Evolutionary conservation across 1,140 invertebrate genomes (phyloP).

Genomic region (Drosophila nannoptera): DNA sequence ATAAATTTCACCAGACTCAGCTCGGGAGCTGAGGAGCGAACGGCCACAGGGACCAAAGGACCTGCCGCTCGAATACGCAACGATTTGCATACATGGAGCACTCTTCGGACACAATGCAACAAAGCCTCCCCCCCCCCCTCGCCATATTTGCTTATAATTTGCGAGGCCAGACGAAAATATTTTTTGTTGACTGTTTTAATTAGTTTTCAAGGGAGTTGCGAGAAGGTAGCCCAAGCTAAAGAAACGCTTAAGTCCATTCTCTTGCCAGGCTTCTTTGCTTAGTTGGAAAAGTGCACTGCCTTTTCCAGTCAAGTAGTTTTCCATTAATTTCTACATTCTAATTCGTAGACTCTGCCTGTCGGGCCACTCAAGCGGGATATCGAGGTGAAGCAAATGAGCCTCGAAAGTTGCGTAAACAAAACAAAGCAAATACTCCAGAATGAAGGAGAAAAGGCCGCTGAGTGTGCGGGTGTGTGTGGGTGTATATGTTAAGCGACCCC

Average conservation of each 20-base stretch:
- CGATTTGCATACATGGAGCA: slow-evolving; percentile 23
- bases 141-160: slow-evolving; percentile 14
- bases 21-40: neutral
- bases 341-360: slow-evolving; percentile 2
- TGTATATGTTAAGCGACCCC: slow-evolving; percentile 66
- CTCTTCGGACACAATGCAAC: slow-evolving; percentile 23
- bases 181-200: too few relatives aligned
- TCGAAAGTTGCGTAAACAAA: slow-evolving; percentile 40
- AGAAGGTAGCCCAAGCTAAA: too few relatives aligned
- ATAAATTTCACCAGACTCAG: slow-evolving; percentile 58
- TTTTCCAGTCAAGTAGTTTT: neutral
- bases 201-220: too few relatives aligned
- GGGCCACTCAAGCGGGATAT: slow-evolving; percentile 48
- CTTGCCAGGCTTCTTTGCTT: too few relatives aligned
- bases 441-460: slow-evolving; percentile 50
- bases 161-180: neutral
- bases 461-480: slow-evolving; percentile 12
- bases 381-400: slow-evolving; percentile 62
- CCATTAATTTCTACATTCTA: slow-evolving; percentile 10
- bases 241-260: too few relatives aligned
- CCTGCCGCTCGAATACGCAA: slow-evolving; percentile 30
- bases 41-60: neutral
- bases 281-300: too few relatives aligned
- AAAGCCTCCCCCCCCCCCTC: neutral
- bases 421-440: slow-evolving; percentile 54